Percentiles rank a stretch among this genome's conserved stretches.
These are phyloP conservation scores for Drosophila ananassae DNA, from an alignment of 1,140 invertebrate species.

Conservation along the genomic window DNA sequence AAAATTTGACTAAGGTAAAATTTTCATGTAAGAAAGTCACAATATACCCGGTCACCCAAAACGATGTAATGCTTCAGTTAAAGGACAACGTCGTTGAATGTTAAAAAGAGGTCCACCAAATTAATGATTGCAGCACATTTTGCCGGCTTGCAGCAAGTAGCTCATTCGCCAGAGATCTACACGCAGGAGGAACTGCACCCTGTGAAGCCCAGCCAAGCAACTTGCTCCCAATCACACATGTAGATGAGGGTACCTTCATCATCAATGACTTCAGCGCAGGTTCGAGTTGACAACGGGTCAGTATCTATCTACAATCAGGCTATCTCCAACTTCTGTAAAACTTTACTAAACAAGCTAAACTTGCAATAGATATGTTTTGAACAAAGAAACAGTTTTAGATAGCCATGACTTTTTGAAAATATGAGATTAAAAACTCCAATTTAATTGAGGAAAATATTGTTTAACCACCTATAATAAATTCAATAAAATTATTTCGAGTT, in stretches of 20 bases:
- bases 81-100: neutral
- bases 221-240: neutral
- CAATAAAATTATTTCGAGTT: too few relatives aligned
- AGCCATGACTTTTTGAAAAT: too few relatives aligned
- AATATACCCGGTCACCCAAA: neutral
- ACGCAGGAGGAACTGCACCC: constrained; percentile 10
- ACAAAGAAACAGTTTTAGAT: too few relatives aligned
- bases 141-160: constrained; percentile 6
- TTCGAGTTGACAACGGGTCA: constrained; percentile 14
- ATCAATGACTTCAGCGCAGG: neutral
- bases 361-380: too few relatives aligned
- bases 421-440: too few relatives aligned
- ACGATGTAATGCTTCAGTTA: neutral
- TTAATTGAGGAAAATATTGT: too few relatives aligned
- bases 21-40: neutral
- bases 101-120: neutral
- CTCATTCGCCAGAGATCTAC: constrained; percentile 28
- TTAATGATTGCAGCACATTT: too few relatives aligned
- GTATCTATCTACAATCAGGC: too few relatives aligned
- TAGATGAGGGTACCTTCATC: neutral
- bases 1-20: too few relatives aligned
- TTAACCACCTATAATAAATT: too few relatives aligned
- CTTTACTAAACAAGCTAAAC: too few relatives aligned
- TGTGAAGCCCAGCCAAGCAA: neutral
- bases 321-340: too few relatives aligned